Conservation (phyloP, 2,797 vertebrate genomes). For the Ambastaia sidthimunki region DNA sequence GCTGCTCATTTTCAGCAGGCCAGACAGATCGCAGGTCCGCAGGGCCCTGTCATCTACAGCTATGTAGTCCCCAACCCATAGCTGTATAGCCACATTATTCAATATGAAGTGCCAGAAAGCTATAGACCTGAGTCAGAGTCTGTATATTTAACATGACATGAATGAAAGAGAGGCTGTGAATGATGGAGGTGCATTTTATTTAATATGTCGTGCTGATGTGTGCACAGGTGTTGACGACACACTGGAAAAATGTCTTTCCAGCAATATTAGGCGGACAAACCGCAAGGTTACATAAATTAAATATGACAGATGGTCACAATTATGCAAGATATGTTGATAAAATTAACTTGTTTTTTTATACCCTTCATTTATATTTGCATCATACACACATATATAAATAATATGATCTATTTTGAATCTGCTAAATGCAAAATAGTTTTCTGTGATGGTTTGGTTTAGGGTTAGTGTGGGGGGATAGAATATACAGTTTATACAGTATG, state of each 20-base stretch:
- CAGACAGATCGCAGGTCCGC: constrained; percentile 30
- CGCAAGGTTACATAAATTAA: background rate
- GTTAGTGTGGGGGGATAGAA: too few species aligned
- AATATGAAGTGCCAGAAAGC: constrained; percentile 26
- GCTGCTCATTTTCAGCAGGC: constrained; percentile 32
- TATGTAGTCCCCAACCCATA: constrained; percentile 33
- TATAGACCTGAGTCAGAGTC: constrained; percentile 9
- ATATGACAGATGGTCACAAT: background rate
- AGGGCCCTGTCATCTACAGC: constrained; percentile 22
- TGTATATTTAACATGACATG: constrained; percentile 26
- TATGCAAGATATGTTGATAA: background rate
- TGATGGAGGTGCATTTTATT: background rate
- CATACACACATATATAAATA: too few species aligned
- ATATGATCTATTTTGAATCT: too few species aligned
- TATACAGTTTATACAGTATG: too few species aligned
- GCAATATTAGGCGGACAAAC: background rate
- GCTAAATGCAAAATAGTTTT: too few species aligned
- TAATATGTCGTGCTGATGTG: background rate
- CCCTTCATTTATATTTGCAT: too few species aligned
- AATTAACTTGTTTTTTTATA: background rate
- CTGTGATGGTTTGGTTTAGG: too few species aligned
- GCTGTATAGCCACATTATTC: constrained; percentile 25
- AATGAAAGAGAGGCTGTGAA: background rate
- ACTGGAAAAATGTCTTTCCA: constrained; percentile 1
- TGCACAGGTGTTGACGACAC: background rate